Evolutionary conservation across 2,797 vertebrate genomes (phyloP).

Genomic region (Mus caroli): DNA sequence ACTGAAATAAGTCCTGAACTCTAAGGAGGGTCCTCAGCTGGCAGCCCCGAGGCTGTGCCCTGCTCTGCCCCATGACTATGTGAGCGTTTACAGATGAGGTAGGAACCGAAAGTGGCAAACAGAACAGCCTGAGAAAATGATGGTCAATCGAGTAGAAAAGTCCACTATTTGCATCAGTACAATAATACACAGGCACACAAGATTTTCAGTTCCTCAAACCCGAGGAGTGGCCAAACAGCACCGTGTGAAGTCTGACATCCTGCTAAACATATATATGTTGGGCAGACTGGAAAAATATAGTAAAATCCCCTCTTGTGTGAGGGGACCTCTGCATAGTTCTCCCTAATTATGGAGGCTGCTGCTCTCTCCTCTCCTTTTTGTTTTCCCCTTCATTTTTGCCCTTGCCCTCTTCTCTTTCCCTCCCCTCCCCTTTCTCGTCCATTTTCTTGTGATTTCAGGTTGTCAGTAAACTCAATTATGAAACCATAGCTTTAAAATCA

Average conservation of each 20-base stretch:
- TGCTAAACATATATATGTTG: conserved; percentile 81
- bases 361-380: too few species aligned
- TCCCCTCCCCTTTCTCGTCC: background rate
- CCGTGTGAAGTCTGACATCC: conserved; percentile 88
- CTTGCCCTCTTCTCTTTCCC: background rate
- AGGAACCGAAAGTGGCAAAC: conserved; percentile 82
- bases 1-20: conserved; percentile 76
- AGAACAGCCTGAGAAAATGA: conserved; percentile 88
- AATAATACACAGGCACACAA: conserved; percentile 88
- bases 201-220: conserved; percentile 91
- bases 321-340: conserved; percentile 77
- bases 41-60: conserved; percentile 8
- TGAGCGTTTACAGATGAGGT: conserved; percentile 83
- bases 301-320: conserved; percentile 86
- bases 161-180: conserved; percentile 90
- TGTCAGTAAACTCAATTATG: background rate
- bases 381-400: background rate
- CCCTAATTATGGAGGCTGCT: conserved; percentile 69
- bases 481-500: conserved; percentile 30
- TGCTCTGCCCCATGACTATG: conserved; percentile 70
- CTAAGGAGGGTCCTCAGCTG: conserved; percentile 37
- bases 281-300: conserved; percentile 81
- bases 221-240: conserved; percentile 84
- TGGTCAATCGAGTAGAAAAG: conserved; percentile 89
- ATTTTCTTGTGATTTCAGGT: conserved; percentile 5